Conservation (phyloP, 1,140 invertebrate species). For the Megalopta genalis region DNA sequence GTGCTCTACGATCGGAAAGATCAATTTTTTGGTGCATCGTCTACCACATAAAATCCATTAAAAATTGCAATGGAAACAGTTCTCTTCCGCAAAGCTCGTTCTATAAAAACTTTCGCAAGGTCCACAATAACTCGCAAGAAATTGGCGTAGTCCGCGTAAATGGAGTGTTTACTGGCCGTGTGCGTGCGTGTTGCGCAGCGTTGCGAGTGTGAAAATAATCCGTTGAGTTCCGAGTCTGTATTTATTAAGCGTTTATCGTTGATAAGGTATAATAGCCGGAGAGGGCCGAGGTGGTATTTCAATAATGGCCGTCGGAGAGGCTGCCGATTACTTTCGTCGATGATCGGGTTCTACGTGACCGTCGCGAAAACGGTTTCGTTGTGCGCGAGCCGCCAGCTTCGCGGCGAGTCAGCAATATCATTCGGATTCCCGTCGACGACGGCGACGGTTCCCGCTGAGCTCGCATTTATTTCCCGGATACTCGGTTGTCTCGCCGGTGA, state of each 20-base stretch:
- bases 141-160: too few relatives aligned
- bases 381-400: not conserved
- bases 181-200: not conserved
- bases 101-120: too few relatives aligned
- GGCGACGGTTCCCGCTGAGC: constrained; percentile 9
- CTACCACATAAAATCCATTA: too few relatives aligned
- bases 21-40: too few relatives aligned
- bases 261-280: not conserved
- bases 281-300: constrained; percentile 3
- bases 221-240: not conserved
- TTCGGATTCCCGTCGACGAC: constrained; percentile 17
- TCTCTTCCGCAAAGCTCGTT: too few relatives aligned
- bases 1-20: too few relatives aligned
- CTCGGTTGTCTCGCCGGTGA: not conserved
- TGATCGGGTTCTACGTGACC: not conserved
- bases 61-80: too few relatives aligned
- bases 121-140: too few relatives aligned
- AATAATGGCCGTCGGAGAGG: constrained; percentile 2
- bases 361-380: not conserved
- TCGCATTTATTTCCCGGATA: not conserved
- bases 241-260: constrained; percentile 2
- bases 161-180: not conserved
- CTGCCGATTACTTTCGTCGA: not conserved
- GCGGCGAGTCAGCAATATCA: constrained; percentile 38
- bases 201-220: not conserved